A percentile compares a stretch with the other conserved stretches of the same genome.
Evolutionary conservation across 2,888 invertebrate genomes (phyloP).

Genomic region (Cistogaster globosa): DNA sequence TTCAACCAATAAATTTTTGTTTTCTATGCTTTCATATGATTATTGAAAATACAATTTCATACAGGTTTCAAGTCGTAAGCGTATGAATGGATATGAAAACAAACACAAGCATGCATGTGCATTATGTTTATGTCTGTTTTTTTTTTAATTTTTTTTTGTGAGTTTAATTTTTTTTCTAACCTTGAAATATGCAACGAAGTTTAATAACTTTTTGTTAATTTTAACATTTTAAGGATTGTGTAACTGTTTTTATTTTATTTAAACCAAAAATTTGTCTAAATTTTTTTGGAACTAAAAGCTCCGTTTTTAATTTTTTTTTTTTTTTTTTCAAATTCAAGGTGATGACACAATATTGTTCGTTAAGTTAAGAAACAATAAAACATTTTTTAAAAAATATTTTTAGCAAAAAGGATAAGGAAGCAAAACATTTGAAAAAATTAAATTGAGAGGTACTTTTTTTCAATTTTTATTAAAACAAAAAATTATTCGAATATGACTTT

Average conservation of each 20-base stretch:
- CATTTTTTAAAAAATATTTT: background rate
- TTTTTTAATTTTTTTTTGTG: background rate
- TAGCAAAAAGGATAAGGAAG: background rate
- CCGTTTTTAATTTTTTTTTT: background rate
- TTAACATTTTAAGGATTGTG: constrained; percentile 6
- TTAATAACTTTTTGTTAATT: constrained; percentile 52
- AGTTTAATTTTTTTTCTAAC: constrained; percentile 29
- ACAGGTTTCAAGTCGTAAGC: background rate
- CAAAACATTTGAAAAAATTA: background rate
- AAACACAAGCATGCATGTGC: too few species aligned
- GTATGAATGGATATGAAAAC: background rate
- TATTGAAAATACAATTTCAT: constrained; percentile 24
- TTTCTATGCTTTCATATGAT: background rate
- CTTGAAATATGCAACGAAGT: constrained; percentile 58
- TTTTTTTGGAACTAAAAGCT: constrained; percentile 21
- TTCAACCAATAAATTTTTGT: background rate
- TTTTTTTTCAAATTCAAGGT: constrained; percentile 31
- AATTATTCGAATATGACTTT: too few species aligned
- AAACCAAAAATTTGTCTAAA: constrained; percentile 15
- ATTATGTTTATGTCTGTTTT: background rate
- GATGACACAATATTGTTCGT: background rate
- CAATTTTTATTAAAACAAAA: too few species aligned
- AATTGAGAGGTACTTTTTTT: too few species aligned
- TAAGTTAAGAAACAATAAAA: background rate
- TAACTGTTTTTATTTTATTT: constrained; percentile 57